Evolutionary conservation across 2,113 vertebrate genomes (phyloP), one percentile per base, ranked within the genome.

Genomic region (Enhydra lutris): DNA sequence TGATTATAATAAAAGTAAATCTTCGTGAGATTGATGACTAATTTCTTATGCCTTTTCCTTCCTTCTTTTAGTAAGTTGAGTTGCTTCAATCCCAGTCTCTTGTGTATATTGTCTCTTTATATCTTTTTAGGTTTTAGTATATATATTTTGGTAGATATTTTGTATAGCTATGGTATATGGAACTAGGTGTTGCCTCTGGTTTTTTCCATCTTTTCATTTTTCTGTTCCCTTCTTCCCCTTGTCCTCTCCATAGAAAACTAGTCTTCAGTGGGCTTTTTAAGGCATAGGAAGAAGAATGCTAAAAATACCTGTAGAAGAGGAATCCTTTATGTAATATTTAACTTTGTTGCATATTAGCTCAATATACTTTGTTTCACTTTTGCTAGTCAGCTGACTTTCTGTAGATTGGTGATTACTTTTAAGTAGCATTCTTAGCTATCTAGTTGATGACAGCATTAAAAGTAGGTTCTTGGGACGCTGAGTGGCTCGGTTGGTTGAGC

Each of bases 341-440:
- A 76, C 57, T 93, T 94, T 14, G 4, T 79, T 95, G 82, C 7
- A 17, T 85, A 67, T 74, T 59, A 83, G 3, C 84, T 90, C 36
- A 61, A 1, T 95, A 61, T 91, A 81, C 39, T 96, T 94, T 31
- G 20, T 83, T 97, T 76, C 65, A 89, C 31, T 92, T 17, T 69
- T 93, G 42, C 5, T 65, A 39, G 29, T 61, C 42, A 95, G 13
- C 74, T 93, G 45, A 57, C 34, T 80, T 95, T 91, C 89, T 89
- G 82, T 52, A 65, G 93, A 14, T 94, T 95, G 74, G 11, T 55
- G 50, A 59, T 29, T 85, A 10, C 52, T 92, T 95, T 90, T 78
- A 87, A 69, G 42, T 86, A 90, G 29, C 12, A 50, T 61, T 1
- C 4, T 14, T 55, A 83, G 11, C 42, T 95, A 17, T 89, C 24